Conservation (phyloP, 2,797 vertebrate species). For the Benthosema pterotum region DNA sequence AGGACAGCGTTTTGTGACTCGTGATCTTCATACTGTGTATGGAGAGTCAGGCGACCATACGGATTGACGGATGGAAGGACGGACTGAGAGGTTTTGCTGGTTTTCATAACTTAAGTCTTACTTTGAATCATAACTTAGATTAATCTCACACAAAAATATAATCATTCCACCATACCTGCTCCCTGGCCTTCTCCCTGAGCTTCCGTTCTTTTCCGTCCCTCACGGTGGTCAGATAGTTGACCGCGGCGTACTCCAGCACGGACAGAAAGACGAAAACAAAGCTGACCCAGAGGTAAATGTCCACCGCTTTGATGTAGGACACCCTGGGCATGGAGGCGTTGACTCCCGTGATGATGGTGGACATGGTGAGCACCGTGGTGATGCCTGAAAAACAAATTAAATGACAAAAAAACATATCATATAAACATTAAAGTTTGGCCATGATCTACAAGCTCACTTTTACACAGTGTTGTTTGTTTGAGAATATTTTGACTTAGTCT, state of each 20-base stretch:
- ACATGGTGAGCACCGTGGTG: constrained; percentile 84
- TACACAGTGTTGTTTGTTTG: no score
- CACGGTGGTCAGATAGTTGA: constrained; percentile 88
- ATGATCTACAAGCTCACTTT: no score
- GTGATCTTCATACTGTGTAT: no score
- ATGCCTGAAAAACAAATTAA: constrained; percentile 67
- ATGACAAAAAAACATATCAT: neutral
- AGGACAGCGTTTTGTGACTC: no score
- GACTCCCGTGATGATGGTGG: constrained; percentile 84
- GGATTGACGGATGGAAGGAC: no score
- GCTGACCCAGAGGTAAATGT: constrained; percentile 85
- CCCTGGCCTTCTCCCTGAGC: constrained; percentile 75
- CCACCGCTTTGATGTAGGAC: constrained; percentile 85
- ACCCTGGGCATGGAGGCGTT: constrained; percentile 85
- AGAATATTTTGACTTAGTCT: no score
- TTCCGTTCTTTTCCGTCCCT: constrained; percentile 87
- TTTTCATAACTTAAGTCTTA: no score
- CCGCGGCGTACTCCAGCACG: constrained; percentile 81
- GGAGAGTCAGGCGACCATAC: no score
- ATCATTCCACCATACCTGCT: constrained; percentile 49
- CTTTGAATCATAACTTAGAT: no score
- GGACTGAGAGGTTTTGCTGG: no score
- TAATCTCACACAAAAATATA: no score
- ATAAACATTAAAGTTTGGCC: no score
- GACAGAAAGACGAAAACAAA: constrained; percentile 85